Conservation (phyloP, 2,797 vertebrate genomes). For the Chiroxiphia lanceolata region DNA sequence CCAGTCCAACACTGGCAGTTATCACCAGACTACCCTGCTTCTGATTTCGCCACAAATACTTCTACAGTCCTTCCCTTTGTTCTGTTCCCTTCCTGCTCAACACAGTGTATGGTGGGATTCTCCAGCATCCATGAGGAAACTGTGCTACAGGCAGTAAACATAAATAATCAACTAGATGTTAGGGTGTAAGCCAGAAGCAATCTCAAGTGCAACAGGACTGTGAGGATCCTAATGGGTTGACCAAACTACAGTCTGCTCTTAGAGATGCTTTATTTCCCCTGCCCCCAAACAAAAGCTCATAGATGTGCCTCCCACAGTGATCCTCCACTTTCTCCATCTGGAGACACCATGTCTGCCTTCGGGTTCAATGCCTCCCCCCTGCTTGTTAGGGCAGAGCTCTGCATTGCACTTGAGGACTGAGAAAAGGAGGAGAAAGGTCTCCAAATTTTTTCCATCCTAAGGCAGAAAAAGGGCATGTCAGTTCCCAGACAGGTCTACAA, state of each 20-base stretch:
- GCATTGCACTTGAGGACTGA: not conserved
- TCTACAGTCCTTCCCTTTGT: not conserved
- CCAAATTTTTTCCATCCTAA: not conserved
- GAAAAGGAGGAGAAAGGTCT: not conserved
- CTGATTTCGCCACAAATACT: not conserved
- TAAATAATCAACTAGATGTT: not conserved
- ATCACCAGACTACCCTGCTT: not conserved
- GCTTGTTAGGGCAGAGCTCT: not conserved
- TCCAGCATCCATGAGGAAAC: not conserved
- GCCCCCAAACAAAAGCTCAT: not conserved
- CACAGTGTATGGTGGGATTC: accelerated
- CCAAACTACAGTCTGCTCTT: not conserved
- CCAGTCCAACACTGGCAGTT: not conserved
- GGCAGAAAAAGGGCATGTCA: not conserved
- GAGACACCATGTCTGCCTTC: not conserved
- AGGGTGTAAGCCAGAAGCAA: not conserved
- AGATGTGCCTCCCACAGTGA: not conserved
- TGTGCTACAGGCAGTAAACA: not conserved
- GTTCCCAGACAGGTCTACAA: not conserved
- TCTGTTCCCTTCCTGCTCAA: not conserved
- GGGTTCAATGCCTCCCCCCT: not conserved
- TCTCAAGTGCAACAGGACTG: not conserved
- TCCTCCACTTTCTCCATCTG: not conserved
- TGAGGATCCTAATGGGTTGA: not conserved
- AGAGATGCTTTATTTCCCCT: not conserved